These are phyloP conservation scores for Tetraodon nigroviridis DNA, from an alignment of 2,113 vertebrate species.

Conservation along the genomic window DNA sequence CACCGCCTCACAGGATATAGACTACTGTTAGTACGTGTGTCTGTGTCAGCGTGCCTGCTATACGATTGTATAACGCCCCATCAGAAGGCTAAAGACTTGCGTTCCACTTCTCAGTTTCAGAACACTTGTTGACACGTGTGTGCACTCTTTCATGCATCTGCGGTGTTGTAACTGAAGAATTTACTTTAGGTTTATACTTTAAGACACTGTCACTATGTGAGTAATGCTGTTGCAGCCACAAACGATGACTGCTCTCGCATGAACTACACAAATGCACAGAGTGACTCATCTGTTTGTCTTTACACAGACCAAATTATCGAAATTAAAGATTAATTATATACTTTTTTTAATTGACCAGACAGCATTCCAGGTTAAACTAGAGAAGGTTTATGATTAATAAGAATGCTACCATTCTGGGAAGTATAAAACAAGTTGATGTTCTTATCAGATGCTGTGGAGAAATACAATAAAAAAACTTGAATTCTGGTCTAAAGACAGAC, in stretches of 20 bases:
- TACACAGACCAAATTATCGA: too few species aligned
- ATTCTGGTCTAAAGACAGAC: background rate
- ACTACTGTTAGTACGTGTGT: conserved; percentile 51
- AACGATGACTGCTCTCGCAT: too few species aligned
- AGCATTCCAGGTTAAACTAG: too few species aligned
- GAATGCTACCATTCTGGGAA: too few species aligned
- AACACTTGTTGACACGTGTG: conserved; percentile 1
- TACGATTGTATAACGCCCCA: conserved; percentile 26
- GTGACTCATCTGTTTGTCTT: background rate
- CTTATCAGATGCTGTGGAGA: background rate
- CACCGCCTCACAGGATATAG: conserved; percentile 57
- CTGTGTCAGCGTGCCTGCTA: conserved; percentile 21
- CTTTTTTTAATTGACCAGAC: too few species aligned
- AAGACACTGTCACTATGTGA: conserved; percentile 16
- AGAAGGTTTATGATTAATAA: too few species aligned
- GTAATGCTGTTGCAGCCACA: conserved; percentile 10
- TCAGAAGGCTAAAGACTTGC: conserved; percentile 25
- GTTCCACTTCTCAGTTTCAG: conserved; percentile 11
- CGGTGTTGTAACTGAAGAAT: conserved; percentile 7
- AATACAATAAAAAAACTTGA: background rate
- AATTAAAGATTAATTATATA: too few species aligned
- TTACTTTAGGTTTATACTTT: conserved; percentile 3
- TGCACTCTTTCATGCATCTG: background rate
- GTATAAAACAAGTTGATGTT: background rate
- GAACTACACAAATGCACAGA: background rate